These are phyloP conservation scores for Coptodon rendalli DNA, from an alignment of 2,113 vertebrate genomes.

Conservation along the genomic window DNA sequence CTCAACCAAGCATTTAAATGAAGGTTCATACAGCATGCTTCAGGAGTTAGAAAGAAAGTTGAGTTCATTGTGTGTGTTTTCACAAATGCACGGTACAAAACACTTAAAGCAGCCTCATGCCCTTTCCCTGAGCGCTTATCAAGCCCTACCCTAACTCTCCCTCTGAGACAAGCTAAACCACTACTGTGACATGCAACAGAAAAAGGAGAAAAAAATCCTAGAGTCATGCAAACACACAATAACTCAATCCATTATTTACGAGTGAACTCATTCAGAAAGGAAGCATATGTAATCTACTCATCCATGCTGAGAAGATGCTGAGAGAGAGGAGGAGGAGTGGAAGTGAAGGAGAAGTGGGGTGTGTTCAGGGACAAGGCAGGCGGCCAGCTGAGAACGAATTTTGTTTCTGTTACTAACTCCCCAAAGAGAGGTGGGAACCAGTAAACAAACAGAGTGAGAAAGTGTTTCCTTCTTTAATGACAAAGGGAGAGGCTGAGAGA, in stretches of 20 bases:
- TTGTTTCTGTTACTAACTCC: slow-evolving; percentile 66
- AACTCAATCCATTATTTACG: slow-evolving; percentile 69
- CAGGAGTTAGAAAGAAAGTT: neutral
- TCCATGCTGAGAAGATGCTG: slow-evolving; percentile 65
- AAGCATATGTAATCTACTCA: slow-evolving; percentile 71
- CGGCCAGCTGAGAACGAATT: slow-evolving; percentile 70
- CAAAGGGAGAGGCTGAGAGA: slow-evolving; percentile 50
- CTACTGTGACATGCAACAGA: slow-evolving; percentile 26
- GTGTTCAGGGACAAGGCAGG: slow-evolving; percentile 61
- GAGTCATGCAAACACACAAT: slow-evolving; percentile 58
- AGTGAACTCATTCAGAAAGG: slow-evolving; percentile 71
- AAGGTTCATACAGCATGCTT: neutral
- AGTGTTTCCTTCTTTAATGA: slow-evolving; percentile 63
- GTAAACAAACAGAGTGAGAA: slow-evolving; percentile 68
- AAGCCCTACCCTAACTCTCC: slow-evolving; percentile 27
- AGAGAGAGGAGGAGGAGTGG: slow-evolving; percentile 35
- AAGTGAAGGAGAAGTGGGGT: slow-evolving; percentile 49
- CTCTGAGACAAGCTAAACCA: slow-evolving; percentile 37
- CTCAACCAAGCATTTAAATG: slow-evolving; percentile 6
- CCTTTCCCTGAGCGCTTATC: neutral
- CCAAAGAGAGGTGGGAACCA: slow-evolving; percentile 70
- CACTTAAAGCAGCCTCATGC: neutral
- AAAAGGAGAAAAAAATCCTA: slow-evolving; percentile 29
- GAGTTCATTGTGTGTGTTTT: neutral
- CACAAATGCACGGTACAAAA: neutral